Evolutionary conservation across 2,797 vertebrate species (phyloP).

Genomic region (Scolopax bukidnonensis): DNA sequence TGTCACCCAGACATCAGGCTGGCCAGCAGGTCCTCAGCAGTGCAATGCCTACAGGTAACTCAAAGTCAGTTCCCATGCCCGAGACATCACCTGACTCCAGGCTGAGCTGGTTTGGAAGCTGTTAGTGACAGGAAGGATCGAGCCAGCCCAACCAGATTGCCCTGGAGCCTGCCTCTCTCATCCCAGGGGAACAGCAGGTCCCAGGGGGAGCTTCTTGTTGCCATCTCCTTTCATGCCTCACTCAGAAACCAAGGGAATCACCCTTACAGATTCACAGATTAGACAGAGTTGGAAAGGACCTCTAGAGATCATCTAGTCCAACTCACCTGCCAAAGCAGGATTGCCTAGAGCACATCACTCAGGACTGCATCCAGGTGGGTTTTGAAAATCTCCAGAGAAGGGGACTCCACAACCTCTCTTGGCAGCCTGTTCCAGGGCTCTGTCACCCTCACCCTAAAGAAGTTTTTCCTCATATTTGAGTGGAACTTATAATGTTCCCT

Average conservation of each 20-base stretch:
- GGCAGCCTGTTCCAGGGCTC: too few species aligned
- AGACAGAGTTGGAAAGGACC: too few species aligned
- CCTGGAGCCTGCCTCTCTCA: not conserved
- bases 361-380: too few species aligned
- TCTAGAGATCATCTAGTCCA: too few species aligned
- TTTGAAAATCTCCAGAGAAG: too few species aligned
- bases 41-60: not conserved
- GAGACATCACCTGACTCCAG: not conserved
- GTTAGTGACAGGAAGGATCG: not conserved
- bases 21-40: not conserved
- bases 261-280: not conserved
- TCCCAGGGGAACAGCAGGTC: not conserved
- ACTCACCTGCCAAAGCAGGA: too few species aligned
- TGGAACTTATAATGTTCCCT: not conserved
- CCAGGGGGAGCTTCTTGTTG: not conserved
- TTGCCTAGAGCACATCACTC: not conserved
- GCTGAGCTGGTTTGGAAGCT: not conserved
- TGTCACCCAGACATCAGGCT: not conserved
- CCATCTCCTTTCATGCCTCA: not conserved
- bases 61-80: not conserved
- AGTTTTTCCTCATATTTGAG: too few species aligned
- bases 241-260: not conserved
- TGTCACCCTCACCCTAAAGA: too few species aligned
- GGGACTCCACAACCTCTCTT: too few species aligned
- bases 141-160: not conserved